Base-by-base conservation (phyloP, 2,113 vertebrate genomes). In the Dryoscopus gambensis region DNA sequence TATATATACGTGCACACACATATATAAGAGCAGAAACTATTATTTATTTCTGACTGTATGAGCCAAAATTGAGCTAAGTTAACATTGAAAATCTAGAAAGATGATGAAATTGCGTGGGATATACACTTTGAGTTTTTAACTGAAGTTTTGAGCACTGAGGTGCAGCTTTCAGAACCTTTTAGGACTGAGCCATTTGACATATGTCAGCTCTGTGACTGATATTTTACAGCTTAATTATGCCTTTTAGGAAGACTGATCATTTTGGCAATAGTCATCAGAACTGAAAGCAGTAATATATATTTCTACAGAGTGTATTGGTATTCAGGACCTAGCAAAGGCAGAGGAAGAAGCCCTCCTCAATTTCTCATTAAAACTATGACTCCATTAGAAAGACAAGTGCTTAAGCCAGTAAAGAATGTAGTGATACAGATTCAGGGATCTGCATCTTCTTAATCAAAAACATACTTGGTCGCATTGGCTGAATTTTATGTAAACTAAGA, bases 1-100 rank as follows among this genome's bases (percentile, higher is more conserved):
- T 18, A 11, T 19, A 7, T 15, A 35, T 10, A 37, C 1, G 23
- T 7, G 2, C 8, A 18, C 5, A 24, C 7, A 21, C 20, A 23
- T 5, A 35, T 7, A 1, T 75, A 62, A 44, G 60, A 65, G 2
- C 37, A 77, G 21, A 82, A 70, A 24, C 3, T 2, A 6, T 62
- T 73, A 14, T 27, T 81, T 62, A 19, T 85, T 74, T 49, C 33
- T 31, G 42, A 50, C 1, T 33, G 2, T 13, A 33, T 52, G 22
- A 62, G 33, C 37, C 19, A 49, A 65, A 85, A 82, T 39, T 82
- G 18, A 78, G 6, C 35, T 65, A 79, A 84, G 23, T 56, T 44
- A 49, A 37, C 15, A 35, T 28, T 67, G 8, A 47, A 79, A 83
- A 75, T 71, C 35, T 83, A 80, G 62, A 86, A 81, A 52, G 12